Base-by-base conservation (phyloP, 2,113 vertebrate genomes). In the Xenopus borealis region DNA sequence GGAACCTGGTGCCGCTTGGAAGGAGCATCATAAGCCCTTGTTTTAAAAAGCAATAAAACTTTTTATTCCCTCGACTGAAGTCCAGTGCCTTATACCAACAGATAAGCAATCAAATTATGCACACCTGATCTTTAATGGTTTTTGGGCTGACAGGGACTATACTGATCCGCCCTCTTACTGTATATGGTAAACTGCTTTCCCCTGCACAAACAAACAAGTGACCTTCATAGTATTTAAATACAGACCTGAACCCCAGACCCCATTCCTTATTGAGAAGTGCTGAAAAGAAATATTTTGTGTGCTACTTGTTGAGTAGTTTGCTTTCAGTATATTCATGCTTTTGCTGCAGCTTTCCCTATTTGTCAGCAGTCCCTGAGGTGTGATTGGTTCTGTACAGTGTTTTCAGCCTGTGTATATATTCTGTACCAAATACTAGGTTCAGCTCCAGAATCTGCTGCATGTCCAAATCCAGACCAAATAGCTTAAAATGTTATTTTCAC, bases 41-140 rank as follows among this genome's bases (percentile, higher is more conserved):
- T 40, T 27, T 18, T 3, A 30, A 6, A 18, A 4, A 59, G n/a
- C 53, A 17, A 45, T 44, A 44, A 30, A 4, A n/a, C 10, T 17
- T 30, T 69, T 14, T 0, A 5, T 30, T 50, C 14, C 33, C 44
- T 44, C 30, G 3, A 53, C 11, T 44, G 62, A 23, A 53, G 45
- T 55, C 5, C 57, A 73, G 72, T 73, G 72, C 72, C 72, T 73
- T 73, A 45, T 27, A 20, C 20, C 50, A 16, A 20, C 23, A 20
- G 58, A 62, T 58, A 3, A 58, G 18, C 33, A 62, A 3, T 10
- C 20, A 16, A 7, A 23, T 27, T 50, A 18, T 57, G 17, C n/a
- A 40, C 23, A 27, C 3, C 4, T 2, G 2, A 18, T 30, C 3
- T 65, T 58, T 18, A 8, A 10, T 45, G 33, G 30, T 16, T 27